A percentile compares a stretch with the other conserved stretches of the same genome.
Conservation (phyloP, 2,797 vertebrate species). For the Eulemur rubriventer region DNA sequence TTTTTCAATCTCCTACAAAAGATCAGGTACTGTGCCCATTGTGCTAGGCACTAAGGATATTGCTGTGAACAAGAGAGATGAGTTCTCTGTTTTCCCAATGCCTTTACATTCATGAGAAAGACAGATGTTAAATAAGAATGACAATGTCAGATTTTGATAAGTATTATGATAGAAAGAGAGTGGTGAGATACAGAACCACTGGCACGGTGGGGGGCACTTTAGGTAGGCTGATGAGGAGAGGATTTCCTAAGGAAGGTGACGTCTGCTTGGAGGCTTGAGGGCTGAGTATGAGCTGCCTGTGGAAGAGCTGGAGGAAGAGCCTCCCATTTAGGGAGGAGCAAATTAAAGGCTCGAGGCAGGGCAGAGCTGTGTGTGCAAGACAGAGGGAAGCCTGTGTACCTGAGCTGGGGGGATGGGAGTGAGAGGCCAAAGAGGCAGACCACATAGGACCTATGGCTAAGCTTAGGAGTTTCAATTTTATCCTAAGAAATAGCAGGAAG, state of each 20-base stretch:
- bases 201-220: background rate
- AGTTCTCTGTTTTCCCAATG: background rate
- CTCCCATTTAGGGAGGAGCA: background rate
- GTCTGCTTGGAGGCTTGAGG: background rate
- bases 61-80: background rate
- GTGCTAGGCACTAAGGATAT: background rate
- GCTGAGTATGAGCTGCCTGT: background rate
- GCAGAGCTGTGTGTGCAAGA: background rate
- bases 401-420: too few species aligned
- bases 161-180: background rate
- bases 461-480: background rate
- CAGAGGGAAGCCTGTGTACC: background rate
- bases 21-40: background rate
- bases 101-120: background rate
- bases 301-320: background rate
- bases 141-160: background rate
- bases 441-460: rapidly evolving
- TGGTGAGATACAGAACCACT: background rate
- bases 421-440: background rate
- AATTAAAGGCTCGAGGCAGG: background rate
- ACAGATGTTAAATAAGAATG: background rate
- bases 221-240: background rate
- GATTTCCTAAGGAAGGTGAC: background rate
- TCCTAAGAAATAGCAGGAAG: background rate
- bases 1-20: conserved; percentile 1